Base-by-base conservation (phyloP, 1,140 invertebrate species). In the Babylonia areolata region DNA sequence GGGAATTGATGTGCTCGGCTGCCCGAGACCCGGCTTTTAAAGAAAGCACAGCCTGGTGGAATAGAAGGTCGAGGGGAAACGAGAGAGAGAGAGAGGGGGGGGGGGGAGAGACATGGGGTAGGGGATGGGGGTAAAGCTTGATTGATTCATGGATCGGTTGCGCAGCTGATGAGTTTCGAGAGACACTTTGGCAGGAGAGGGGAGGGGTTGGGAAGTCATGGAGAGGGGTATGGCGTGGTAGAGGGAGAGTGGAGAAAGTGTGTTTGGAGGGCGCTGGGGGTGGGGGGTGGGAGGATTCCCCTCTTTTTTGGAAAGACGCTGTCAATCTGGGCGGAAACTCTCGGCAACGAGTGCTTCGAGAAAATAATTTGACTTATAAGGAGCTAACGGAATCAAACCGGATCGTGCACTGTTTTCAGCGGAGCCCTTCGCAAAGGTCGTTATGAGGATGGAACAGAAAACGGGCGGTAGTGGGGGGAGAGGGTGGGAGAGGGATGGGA, bases 121-220 rank as follows among this genome's bases (percentile, higher is more conserved):
- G 28, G 58, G 28, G 58, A 64, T 23, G 28, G 58, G 23, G 58
- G 28, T 15, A 35, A 42, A 31, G 79, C 28, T 54, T 81, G 79
- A 81, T 81, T 81, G 46, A 51, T 51, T 51, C 79, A 28, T n/a
- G 46, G 79, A 81, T 58, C 46, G 79, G 79, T 58, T 51, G 28
- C 46, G 46, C 79, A 81, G 79, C 46, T 81, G 79, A 81, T 81
- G 79, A 51, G 79, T 81, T 81, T 58, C 79, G 37, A 81, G 35
- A 73, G 71, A 73, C 71, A 31, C 71, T 73, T 73, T 35, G n/a
- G 71, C 31, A 35, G n/a, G 64, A 33, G 71, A 73, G n/a, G 71
- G n/a, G 71, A 73, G 0, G 28, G 71, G 71, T n/a, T 6, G 33
- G 42, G 42, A n/a, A n/a, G 81, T 58, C 46, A 39, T 28, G 33